phyloP scores from a whole-genome alignment of 2,113 vertebrate genomes.

The Trematocara nigrifrons region DNA sequence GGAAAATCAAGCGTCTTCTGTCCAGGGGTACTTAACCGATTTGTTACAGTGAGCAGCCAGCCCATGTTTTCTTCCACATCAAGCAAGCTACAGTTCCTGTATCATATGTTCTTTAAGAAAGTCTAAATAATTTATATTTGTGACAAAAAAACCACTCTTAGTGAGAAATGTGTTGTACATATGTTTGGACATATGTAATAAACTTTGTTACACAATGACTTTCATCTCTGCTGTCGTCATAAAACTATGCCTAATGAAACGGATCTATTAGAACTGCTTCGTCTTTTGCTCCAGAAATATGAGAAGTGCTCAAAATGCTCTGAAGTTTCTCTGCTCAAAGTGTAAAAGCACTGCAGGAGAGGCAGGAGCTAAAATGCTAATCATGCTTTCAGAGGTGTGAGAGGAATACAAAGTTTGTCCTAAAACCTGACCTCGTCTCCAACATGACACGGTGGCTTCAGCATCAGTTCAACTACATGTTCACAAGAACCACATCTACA shows the following conservation, averaged over 20 bases:
- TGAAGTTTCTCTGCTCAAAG: background rate
- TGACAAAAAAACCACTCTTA: conserved; percentile 88
- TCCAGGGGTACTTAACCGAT: conserved; percentile 1
- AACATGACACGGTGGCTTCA: background rate
- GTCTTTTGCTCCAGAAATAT: background rate
- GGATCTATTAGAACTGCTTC: background rate
- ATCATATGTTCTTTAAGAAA: conserved; percentile 61
- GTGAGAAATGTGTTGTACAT: conserved; percentile 95
- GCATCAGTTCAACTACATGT: background rate
- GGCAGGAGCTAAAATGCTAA: background rate
- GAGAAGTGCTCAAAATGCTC: background rate
- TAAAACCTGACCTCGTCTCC: background rate
- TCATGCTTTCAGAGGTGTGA: background rate
- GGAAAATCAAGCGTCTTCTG: background rate
- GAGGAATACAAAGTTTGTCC: background rate
- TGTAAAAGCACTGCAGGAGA: background rate
- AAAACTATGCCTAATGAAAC: background rate
- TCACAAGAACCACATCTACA: background rate
- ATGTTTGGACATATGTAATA: conserved; percentile 98
- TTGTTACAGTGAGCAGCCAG: conserved; percentile 31
- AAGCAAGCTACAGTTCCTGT: conserved; percentile 38
- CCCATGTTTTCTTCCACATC: conserved; percentile 30
- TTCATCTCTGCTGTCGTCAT: background rate
- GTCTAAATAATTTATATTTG: conserved; percentile 98
- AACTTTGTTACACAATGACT: conserved; percentile 96